These are phyloP conservation scores for Paraescarpia echinospica DNA, from an alignment of 1,140 invertebrate species.

Conservation along the genomic window DNA sequence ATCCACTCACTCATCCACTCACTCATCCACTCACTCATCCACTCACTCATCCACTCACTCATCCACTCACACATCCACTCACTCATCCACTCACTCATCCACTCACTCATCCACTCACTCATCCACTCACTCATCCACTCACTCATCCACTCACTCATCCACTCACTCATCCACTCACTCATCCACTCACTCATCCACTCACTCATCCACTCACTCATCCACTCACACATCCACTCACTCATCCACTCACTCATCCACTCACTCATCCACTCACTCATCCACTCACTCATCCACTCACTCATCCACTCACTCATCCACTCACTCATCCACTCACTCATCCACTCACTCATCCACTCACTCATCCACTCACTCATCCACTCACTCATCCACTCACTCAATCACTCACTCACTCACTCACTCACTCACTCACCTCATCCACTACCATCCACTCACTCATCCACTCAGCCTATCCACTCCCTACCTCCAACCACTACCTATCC, in stretches of 20 bases:
- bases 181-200: background rate
- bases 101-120: background rate
- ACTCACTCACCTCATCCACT: background rate
- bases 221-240: background rate
- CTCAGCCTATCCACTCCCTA: background rate
- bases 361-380: background rate
- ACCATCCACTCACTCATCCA: background rate
- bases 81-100: background rate
- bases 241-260: background rate
- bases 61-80: background rate
- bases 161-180: background rate
- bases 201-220: background rate
- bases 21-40: background rate
- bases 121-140: background rate
- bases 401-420: background rate
- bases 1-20: background rate
- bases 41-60: background rate
- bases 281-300: background rate
- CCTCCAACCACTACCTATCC: no score
- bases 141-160: background rate
- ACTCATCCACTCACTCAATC: background rate
- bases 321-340: background rate
- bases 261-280: background rate
- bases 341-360: background rate
- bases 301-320: background rate